Conservation (phyloP, 2,113 vertebrate genomes). For the Oncorhynchus kisutch region DNA sequence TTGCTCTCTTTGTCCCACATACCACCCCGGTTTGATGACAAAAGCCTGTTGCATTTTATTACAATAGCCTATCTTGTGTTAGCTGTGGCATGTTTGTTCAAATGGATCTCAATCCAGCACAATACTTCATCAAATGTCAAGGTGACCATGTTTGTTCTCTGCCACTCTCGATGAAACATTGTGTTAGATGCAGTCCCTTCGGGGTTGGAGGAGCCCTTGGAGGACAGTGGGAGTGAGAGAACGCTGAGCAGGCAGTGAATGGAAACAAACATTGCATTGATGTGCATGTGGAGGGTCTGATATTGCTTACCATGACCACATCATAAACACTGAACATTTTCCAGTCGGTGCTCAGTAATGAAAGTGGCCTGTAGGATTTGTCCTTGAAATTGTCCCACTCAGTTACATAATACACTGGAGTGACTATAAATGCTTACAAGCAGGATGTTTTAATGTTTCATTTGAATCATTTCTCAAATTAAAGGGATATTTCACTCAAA, state of each 20-base stretch:
- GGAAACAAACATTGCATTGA: constrained; percentile 37
- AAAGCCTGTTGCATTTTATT: constrained; percentile 1
- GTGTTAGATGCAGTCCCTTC: constrained; percentile 22
- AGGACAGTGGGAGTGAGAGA: constrained; percentile 37
- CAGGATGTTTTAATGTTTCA: too few species aligned
- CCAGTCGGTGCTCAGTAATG: too few species aligned
- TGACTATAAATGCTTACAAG: too few species aligned
- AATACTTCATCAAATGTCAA: constrained; percentile 61
- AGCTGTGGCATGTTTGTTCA: constrained; percentile 19
- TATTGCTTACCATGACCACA: background rate
- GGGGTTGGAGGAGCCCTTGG: constrained; percentile 17
- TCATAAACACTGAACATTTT: too few species aligned
- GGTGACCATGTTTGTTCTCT: constrained; percentile 51
- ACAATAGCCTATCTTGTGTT: background rate
- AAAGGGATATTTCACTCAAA: too few species aligned
- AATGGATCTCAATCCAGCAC: background rate
- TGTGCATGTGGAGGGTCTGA: background rate
- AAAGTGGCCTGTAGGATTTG: too few species aligned
- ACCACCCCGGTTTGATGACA: constrained; percentile 13
- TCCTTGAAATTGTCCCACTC: too few species aligned
- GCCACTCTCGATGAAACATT: constrained; percentile 38
- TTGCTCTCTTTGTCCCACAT: background rate
- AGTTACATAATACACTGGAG: too few species aligned
- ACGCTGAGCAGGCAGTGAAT: constrained; percentile 39
- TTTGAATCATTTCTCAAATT: too few species aligned